Percentiles rank a stretch among this genome's conserved stretches.
Conservation (phyloP, 2,797 vertebrate species). For the Melanotaenia boesemani region DNA sequence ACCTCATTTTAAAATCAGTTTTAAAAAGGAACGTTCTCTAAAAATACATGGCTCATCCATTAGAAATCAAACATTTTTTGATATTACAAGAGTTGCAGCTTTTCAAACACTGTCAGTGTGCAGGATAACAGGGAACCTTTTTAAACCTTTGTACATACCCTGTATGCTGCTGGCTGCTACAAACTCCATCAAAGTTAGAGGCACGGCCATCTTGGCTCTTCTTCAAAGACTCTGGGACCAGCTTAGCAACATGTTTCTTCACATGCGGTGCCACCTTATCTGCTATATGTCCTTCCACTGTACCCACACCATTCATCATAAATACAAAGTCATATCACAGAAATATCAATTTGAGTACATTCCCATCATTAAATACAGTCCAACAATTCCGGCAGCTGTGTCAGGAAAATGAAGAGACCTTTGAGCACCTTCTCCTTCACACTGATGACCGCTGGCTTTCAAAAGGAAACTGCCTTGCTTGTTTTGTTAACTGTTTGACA, state of each 20-base stretch:
- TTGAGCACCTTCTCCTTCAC: too few relatives aligned
- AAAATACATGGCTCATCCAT: neutral
- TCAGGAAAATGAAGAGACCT: too few relatives aligned
- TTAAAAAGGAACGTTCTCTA: neutral
- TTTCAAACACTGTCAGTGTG: neutral
- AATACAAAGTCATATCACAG: slow-evolving; percentile 1
- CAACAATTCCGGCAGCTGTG: neutral
- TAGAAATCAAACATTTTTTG: neutral
- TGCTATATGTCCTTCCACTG: slow-evolving; percentile 88
- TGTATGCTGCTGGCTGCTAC: slow-evolving; percentile 91
- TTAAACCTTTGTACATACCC: slow-evolving; percentile 75
- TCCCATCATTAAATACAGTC: neutral
- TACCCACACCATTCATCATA: slow-evolving; percentile 92
- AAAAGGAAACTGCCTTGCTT: too few relatives aligned
- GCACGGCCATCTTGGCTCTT: slow-evolving; percentile 86
- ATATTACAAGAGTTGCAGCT: neutral
- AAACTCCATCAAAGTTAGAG: slow-evolving; percentile 88
- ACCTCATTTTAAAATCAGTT: slow-evolving; percentile 76
- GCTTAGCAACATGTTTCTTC: slow-evolving; percentile 93
- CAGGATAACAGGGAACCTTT: neutral
- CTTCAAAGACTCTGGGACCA: slow-evolving; percentile 93
- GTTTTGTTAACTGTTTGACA: too few relatives aligned
- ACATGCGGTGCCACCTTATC: slow-evolving; percentile 92
- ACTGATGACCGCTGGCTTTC: too few relatives aligned
- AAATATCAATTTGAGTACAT: neutral